Base-by-base conservation (phyloP, 2,888 invertebrate species). In the Spialia ferax region DNA sequence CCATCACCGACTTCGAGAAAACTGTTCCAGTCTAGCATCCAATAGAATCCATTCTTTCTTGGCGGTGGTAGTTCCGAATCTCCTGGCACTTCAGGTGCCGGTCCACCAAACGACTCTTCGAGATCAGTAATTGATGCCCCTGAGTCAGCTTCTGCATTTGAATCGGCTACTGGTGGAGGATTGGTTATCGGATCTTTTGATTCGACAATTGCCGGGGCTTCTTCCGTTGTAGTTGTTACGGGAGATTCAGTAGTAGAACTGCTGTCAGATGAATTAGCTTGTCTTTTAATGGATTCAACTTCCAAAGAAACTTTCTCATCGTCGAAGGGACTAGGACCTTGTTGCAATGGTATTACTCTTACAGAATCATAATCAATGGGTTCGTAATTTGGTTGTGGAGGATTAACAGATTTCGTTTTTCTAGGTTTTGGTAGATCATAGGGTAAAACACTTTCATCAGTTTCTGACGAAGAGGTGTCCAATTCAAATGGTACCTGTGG, bases 11-110 rank as follows among this genome's bases (percentile, higher is more conserved):
- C 97, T 87, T 97, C 97, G 18, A 97, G 92, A 79, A 98, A 98
- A 63, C 96, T 95, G 79, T 98, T 97, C 97, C 97, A 97, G 81
- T 98, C 98, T 7, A 97, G 93, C 79, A 97, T 94, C 90, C 97
- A 97, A 81, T 97, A 98, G 74, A 97, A 96, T 0, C 97, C 98
- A 69, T 96, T 97, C 76, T 95, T 95, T 74, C 94, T 95, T 45
- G 95, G 95, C 0, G 96, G 95, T 5, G 97, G 96, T 26, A 96
- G 78, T 15, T 94, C 94, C 2, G 96, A 94, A 77, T 96, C 95
- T 0, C 95, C 95, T 13, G 94, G 94, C 48, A 89, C 82, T 45
- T 86, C 89, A 7, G 94, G 94, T 0, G 94, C 94, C 1, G 96
- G 94, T 22, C 96, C 96, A 35, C 96, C 97, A 77, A 97, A 97